A percentile compares a stretch with the other conserved stretches of the same genome.
Evolutionary conservation across 2,888 invertebrate species (phyloP).

Genomic region (Linhomoeus sp.): DNA sequence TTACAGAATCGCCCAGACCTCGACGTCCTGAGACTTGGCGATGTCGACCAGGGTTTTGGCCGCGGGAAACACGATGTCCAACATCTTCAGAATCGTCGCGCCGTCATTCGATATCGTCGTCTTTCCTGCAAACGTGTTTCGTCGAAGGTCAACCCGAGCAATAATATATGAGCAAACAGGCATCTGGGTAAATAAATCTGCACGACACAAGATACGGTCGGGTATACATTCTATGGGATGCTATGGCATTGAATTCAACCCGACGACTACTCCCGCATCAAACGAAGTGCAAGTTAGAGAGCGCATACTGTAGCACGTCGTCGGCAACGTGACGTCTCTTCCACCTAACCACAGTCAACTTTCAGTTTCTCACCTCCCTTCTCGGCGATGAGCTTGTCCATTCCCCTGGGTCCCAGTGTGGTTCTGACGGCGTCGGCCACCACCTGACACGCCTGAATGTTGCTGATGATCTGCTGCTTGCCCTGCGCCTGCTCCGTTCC

Average conservation of each 20-base stretch:
- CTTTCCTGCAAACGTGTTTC: constrained; percentile 42
- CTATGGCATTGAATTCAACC: too few relatives aligned
- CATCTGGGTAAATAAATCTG: too few relatives aligned
- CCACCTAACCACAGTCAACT: too few relatives aligned
- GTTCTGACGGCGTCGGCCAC: constrained; percentile 91
- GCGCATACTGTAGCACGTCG: too few relatives aligned
- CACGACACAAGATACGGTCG: too few relatives aligned
- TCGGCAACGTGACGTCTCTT: too few relatives aligned
- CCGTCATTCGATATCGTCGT: constrained; percentile 98
- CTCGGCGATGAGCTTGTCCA: constrained; percentile 95
- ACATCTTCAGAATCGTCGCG: constrained; percentile 90
- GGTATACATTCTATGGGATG: too few relatives aligned
- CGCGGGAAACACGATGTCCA: constrained; percentile 94
- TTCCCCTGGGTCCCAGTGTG: constrained; percentile 89
- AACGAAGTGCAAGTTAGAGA: too few relatives aligned
- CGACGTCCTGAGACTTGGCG: constrained; percentile 94
- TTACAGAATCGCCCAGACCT: constrained; percentile 42
- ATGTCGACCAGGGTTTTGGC: constrained; percentile 94
- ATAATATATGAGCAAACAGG: too few relatives aligned
- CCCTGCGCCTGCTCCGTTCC: constrained; percentile 80
- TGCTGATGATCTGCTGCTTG: constrained; percentile 50
- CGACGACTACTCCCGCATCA: too few relatives aligned
- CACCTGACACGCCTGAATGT: constrained; percentile 27
- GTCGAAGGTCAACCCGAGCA: too few relatives aligned
- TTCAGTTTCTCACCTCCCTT: constrained; percentile 51